Percentiles rank a stretch among this genome's conserved stretches.
phyloP scores from a whole-genome alignment of 1,140 invertebrate species.

The Eciton burchellii region DNA sequence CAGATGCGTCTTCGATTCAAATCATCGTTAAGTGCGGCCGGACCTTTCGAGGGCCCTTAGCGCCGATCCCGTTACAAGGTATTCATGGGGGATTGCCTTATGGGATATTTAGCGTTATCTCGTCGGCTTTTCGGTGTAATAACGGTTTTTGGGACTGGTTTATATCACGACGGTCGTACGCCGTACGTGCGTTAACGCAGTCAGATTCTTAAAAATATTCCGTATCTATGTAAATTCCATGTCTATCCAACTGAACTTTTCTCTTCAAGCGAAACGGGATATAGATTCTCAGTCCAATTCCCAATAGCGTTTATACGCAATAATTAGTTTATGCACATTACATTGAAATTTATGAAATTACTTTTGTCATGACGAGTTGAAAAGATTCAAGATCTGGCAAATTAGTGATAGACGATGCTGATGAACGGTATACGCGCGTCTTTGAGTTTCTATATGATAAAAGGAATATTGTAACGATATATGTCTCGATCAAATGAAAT shows the following conservation, averaged over 20 bases:
- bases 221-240: slow-evolving; percentile 12
- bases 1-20: slow-evolving; percentile 84
- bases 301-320: not conserved
- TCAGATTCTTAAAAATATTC: not conserved
- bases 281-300: slow-evolving; percentile 18
- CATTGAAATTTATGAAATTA: slow-evolving; percentile 34
- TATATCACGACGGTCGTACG: slow-evolving; percentile 32
- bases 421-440: not conserved
- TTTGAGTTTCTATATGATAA: slow-evolving; percentile 35
- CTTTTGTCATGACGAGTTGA: not conserved
- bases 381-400: slow-evolving; percentile 4
- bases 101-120: slow-evolving; percentile 78
- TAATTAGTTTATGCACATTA: not conserved
- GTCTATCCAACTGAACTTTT: slow-evolving; percentile 14
- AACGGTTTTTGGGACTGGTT: slow-evolving; percentile 22
- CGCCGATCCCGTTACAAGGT: slow-evolving; percentile 85
- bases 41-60: slow-evolving; percentile 83
- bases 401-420: slow-evolving; percentile 23
- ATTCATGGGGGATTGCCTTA: slow-evolving; percentile 85
- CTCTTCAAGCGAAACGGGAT: slow-evolving; percentile 9
- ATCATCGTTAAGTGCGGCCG: slow-evolving; percentile 82
- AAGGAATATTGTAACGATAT: not conserved
- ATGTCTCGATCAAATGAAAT: slow-evolving; percentile 48
- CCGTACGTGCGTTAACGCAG: not conserved
- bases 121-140: slow-evolving; percentile 66